Evolutionary conservation across 2,888 invertebrate genomes (phyloP).

Genomic region (Ditylenchus weischeri): DNA sequence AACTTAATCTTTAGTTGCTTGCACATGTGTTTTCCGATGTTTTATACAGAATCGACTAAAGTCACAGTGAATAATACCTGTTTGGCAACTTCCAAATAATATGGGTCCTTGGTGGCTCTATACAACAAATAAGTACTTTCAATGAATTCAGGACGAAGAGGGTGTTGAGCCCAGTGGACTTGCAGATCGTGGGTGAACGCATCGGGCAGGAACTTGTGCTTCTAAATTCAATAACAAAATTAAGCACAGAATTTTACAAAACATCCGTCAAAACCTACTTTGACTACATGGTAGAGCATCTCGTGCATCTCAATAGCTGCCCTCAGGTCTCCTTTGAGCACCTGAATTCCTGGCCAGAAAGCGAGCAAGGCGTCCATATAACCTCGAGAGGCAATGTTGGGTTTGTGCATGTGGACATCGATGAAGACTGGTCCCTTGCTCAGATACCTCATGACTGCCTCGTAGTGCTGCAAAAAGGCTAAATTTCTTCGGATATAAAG

Average conservation of each 20-base stretch:
- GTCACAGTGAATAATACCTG: constrained; percentile 59
- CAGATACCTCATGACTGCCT: constrained; percentile 70
- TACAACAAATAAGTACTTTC: constrained; percentile 96
- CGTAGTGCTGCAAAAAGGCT: constrained; percentile 49
- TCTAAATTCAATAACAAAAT: constrained; percentile 51
- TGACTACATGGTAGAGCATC: constrained; percentile 96
- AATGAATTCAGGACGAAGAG: constrained; percentile 89
- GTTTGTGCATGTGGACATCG: constrained; percentile 90
- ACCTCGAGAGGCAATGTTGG: constrained; percentile 79
- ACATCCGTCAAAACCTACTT: constrained; percentile 59
- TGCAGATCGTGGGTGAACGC: constrained; percentile 96
- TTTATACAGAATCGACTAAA: too few relatives aligned
- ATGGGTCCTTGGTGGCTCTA: constrained; percentile 86
- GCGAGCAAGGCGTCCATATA: constrained; percentile 89
- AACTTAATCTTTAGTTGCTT: too few relatives aligned
- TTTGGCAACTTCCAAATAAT: constrained; percentile 87
- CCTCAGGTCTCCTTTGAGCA: constrained; percentile 81
- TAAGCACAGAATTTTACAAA: not conserved
- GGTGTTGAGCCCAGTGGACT: constrained; percentile 98
- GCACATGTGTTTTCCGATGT: too few relatives aligned
- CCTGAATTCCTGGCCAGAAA: constrained; percentile 75
- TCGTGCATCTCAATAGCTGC: constrained; percentile 98
- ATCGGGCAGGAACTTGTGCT: constrained; percentile 95
- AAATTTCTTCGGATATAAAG: too few relatives aligned
- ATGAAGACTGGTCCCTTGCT: constrained; percentile 89